These are phyloP conservation scores for Enteromius anoplus DNA, from an alignment of 2,797 vertebrate genomes.

Conservation along the genomic window DNA sequence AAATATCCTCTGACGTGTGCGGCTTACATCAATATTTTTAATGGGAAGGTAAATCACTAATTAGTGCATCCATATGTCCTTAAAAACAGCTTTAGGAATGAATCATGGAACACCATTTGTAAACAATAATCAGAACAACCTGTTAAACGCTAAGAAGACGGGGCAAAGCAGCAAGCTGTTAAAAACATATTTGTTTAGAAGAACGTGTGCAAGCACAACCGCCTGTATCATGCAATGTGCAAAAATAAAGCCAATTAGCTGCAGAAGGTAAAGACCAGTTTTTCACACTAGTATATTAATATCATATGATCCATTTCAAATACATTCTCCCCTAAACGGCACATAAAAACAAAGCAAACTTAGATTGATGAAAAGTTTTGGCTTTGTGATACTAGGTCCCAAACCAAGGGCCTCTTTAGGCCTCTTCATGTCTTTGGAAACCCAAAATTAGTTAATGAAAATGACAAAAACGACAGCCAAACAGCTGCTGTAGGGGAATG, in stretches of 20 bases:
- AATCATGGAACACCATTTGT: conserved; percentile 6
- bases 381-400: not conserved
- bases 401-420: not conserved
- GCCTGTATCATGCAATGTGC: not conserved
- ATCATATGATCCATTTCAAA: not conserved
- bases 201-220: not conserved
- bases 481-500: not conserved
- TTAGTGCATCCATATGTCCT: not conserved
- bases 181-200: conserved; percentile 1
- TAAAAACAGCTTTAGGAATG: not conserved
- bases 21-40: not conserved
- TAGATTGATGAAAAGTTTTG: not conserved
- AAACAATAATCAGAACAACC: conserved; percentile 9
- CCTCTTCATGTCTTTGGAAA: not conserved
- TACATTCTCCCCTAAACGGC: not conserved
- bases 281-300: conserved; percentile 5
- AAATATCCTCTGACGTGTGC: not conserved
- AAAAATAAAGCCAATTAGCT: conserved; percentile 8
- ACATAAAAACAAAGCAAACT: not conserved
- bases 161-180: not conserved
- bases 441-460: not conserved
- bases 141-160: not conserved
- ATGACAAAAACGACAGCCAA: not conserved
- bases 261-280: not conserved
- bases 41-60: not conserved